Base-by-base conservation (phyloP, 2,888 invertebrate genomes). In the Syrista parreyssii region DNA sequence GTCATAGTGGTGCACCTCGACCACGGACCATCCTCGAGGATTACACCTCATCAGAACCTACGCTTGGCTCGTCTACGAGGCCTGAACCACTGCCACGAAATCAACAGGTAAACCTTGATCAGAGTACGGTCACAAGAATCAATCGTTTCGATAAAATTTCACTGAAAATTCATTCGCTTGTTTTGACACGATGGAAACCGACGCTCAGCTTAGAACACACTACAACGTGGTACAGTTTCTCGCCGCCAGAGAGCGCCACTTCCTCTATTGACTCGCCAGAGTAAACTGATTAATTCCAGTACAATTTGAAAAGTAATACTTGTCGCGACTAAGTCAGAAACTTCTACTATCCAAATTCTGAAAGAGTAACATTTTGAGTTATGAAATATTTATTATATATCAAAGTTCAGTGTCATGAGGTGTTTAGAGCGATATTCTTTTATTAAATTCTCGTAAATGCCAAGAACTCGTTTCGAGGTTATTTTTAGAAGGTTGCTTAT, bases 21-120 rank as follows among this genome's bases (percentile, higher is more conserved):
- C 85, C 91, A 87, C 89, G 91, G 91, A 90, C 91, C 83, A 90
- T 91, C 85, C 89, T 89, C 85, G 91, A 91, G 89, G 89, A 91
- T 90, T 91, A 90, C 88, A 84, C 87, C 89, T 88, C 89, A 84
- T 86, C 89, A 85, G 90, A 91, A 88, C 88, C 90, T 81, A 86
- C 90, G 81, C 84, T 88, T 86, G 88, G 88, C 84, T 85, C 90
- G 86, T 85, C 90, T 82, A 86, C 90, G 82, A 90, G 89, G 86
- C 84, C 88, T 83, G 91, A 91, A 85, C 86, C 89, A 86, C 87
- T 89, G 84, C 87, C 89, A 88, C 89, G 88, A 88, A 91, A 88
- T 85, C 85, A 85, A 79, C 90, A 91, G 91, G 91, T 91, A 91
- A 91, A 89, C 87, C 79, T 80, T 75, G 36, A 33, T 40, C 34